These are phyloP conservation scores for Lepidurus arcticus DNA, from an alignment of 1,140 invertebrate genomes.

Conservation along the genomic window DNA sequence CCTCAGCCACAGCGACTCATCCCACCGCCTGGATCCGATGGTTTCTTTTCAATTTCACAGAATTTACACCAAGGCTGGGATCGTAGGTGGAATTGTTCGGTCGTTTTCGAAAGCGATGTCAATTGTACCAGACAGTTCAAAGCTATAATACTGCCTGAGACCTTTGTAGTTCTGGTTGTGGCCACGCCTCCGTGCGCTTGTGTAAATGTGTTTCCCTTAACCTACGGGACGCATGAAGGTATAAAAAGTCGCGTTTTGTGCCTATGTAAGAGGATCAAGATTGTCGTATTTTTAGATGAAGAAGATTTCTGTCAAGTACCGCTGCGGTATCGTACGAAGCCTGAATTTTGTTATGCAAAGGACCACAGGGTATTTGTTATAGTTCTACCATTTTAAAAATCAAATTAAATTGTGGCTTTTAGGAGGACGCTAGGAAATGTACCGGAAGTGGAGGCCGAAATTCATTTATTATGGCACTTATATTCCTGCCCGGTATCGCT, in stretches of 20 bases:
- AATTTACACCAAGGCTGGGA: background rate
- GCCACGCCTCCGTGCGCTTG: background rate
- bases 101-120: background rate
- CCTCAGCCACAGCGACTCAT: background rate
- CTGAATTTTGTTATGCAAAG: background rate
- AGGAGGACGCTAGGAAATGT: conserved; percentile 2
- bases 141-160: background rate
- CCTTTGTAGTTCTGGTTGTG: background rate
- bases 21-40: background rate
- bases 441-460: conserved; percentile 1
- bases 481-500: background rate
- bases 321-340: background rate
- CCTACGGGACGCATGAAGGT: background rate
- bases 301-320: conserved; percentile 10
- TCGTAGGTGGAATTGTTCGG: background rate
- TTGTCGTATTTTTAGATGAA: background rate
- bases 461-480: conserved; percentile 10
- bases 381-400: background rate
- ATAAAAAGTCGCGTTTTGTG: background rate
- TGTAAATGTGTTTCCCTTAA: background rate
- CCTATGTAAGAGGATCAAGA: background rate
- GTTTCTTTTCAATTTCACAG: conserved; percentile 18
- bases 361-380: background rate
- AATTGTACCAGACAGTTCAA: conserved; percentile 10
- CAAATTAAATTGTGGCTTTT: background rate